phyloP scores from a whole-genome alignment of 2,888 invertebrate genomes.

The Megastigmus dorsalis region DNA sequence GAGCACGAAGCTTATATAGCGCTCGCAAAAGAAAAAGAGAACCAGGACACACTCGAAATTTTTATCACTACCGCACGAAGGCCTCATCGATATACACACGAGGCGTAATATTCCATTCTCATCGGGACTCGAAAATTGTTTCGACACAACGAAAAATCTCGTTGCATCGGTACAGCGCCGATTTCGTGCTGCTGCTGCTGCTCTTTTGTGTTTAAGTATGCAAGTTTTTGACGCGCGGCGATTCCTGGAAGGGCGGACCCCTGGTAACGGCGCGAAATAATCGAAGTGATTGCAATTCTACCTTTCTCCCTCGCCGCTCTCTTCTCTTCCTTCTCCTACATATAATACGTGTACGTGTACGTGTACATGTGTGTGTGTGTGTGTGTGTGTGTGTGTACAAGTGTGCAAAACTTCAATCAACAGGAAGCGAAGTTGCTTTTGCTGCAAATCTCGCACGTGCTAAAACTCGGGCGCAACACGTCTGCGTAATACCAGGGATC shows the following conservation, averaged over 20 bases:
- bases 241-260: slow-evolving; percentile 18
- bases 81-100: neutral
- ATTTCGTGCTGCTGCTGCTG: too few relatives aligned
- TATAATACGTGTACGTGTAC: neutral
- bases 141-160: neutral
- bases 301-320: too few relatives aligned
- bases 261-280: slow-evolving; percentile 2
- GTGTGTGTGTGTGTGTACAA: neutral
- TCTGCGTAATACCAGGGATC: slow-evolving; percentile 73
- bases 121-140: neutral
- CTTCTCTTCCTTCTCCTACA: too few relatives aligned
- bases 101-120: neutral
- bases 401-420: neutral
- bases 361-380: neutral
- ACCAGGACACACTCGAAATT: neutral
- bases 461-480: slow-evolving; percentile 64
- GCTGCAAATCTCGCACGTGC: slow-evolving; percentile 64
- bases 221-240: slow-evolving; percentile 9
- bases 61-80: neutral
- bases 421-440: neutral
- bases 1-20: too few relatives aligned
- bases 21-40: neutral
- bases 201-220: too few relatives aligned
- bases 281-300: slow-evolving; percentile 15
- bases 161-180: neutral